Conservation (phyloP, 2,113 vertebrate species). For the Hassar affinis region DNA sequence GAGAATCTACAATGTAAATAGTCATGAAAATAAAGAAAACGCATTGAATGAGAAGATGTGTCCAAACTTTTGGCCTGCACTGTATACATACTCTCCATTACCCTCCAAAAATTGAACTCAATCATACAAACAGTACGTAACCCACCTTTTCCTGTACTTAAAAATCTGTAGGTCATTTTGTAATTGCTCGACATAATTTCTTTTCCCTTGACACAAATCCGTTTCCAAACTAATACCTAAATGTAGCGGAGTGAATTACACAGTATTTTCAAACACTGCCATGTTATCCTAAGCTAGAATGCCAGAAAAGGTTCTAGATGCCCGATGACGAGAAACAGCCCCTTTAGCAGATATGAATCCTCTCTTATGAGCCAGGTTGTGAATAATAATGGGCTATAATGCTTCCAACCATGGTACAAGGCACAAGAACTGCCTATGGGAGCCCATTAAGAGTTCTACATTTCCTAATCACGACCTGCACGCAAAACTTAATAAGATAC, state of each 20-base stretch:
- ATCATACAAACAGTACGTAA: background rate
- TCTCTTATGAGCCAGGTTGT: background rate
- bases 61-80: too few relatives aligned
- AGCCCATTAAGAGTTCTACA: background rate
- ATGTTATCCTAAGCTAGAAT: background rate
- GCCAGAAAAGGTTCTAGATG: background rate
- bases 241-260: background rate
- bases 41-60: too few relatives aligned
- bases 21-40: too few relatives aligned
- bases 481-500: background rate
- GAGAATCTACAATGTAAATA: too few relatives aligned
- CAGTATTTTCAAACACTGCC: background rate
- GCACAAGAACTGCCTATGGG: background rate
- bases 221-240: background rate
- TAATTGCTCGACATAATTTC: background rate
- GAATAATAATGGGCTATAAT: background rate
- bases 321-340: background rate
- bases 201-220: background rate
- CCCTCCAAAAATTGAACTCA: background rate
- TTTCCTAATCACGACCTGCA: background rate
- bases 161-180: background rate
- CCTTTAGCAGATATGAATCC: background rate
- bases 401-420: background rate
- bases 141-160: background rate
- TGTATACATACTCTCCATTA: background rate